Base-by-base conservation (phyloP, 2,888 invertebrate genomes). In the Nephrotoma flavescens region DNA sequence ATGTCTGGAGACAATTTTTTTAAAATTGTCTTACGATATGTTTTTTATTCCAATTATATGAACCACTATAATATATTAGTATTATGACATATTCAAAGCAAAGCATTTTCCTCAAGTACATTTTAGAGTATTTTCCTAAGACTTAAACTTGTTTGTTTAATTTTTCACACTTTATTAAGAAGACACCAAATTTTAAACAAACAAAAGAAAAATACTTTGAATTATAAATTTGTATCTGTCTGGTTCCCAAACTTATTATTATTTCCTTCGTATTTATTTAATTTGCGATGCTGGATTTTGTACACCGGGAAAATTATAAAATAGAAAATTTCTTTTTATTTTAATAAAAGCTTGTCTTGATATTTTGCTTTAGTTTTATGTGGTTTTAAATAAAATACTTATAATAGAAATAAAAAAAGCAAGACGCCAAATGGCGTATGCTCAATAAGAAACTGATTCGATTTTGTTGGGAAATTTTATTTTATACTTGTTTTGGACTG, bases 41-140 rank as follows among this genome's bases (percentile, higher is more conserved):
- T 7, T 44, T 85, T 19, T 44, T 90, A 91, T 89, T 91, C 91
- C 91, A 91, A 91, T 91, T 91, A 89, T 91, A 91, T 87, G 91
- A 91, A 89, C 91, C 91, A 90, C 91, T 91, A 88, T 91, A 91
- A 90, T 90, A 91, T 91, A 91, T 91, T 89, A 91, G 91, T 90
- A 91, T 91, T 90, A 91, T 90, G 90, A 91, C 91, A 89, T 91
- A 90, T 89, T 90, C 45, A 31, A 86, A 86, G 19, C 31, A 41
- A 86, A 86, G 45, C 86, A 86, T 86, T 86, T 44, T 86, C 31
- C 86, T 86, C 47, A 86, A 86, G 86, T 86, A 47, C 86, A 86
- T 86, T 45, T 85, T 42, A 44, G 31, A 31, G 19, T 71, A 31
- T 19, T 7, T 19, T 31, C n/a, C 42, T 42, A n/a, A n/a, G n/a